A percentile compares a stretch with the other conserved stretches of the same genome.
phyloP scores from a whole-genome alignment of 1,140 invertebrate species.

The Pogonus chalceus region DNA sequence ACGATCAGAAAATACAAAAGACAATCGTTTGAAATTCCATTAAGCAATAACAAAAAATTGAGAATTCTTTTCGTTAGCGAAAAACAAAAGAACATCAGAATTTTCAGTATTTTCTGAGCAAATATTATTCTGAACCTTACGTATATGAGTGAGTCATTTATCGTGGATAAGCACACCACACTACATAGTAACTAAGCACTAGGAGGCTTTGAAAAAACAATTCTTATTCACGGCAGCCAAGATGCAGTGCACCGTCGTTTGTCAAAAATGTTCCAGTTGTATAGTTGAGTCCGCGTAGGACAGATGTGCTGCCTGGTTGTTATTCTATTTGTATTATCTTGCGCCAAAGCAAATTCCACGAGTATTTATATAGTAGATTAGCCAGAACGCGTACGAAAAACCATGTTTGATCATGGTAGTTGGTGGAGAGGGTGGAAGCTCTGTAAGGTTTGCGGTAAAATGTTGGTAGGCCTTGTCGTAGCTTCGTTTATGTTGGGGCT shows the following conservation, averaged over 20 bases:
- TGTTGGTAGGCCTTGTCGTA: background rate
- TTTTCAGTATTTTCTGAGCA: slow-evolving; percentile 1
- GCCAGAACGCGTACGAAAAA: background rate
- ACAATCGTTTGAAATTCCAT: no score
- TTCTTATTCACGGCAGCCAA: background rate
- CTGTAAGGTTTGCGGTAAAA: background rate
- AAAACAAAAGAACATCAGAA: no score
- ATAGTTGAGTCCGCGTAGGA: no score
- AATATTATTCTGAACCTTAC: background rate
- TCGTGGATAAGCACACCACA: background rate
- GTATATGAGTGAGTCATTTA: background rate
- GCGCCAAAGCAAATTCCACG: slow-evolving; percentile 4
- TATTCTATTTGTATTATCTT: slow-evolving; percentile 7
- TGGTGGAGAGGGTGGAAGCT: background rate
- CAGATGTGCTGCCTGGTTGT: background rate
- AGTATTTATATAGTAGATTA: slow-evolving; percentile 8
- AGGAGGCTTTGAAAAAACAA: slow-evolving; percentile 2
- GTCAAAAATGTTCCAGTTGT: slow-evolving; percentile 4
- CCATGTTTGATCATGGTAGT: slow-evolving; percentile 1
- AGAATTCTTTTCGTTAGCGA: no score
- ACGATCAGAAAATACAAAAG: no score
- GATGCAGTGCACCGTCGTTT: background rate
- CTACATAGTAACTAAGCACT: no score
- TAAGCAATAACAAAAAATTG: no score
- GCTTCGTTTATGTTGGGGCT: no score